These are phyloP conservation scores for Dasypus novemcinctus DNA, from an alignment of 2,113 vertebrate genomes.

Conservation along the genomic window DNA sequence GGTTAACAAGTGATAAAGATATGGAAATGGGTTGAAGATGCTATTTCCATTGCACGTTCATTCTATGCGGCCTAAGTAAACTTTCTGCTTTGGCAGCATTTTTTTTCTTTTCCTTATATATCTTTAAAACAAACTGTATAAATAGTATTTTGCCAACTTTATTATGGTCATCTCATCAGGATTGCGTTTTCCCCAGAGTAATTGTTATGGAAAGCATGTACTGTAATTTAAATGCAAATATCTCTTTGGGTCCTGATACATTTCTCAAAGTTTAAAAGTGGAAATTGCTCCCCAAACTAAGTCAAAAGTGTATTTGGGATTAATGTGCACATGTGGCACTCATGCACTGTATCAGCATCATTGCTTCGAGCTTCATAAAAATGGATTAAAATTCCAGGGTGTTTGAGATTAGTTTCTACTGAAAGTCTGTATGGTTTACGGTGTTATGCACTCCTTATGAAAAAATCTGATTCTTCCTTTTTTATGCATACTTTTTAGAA, in stretches of 20 bases:
- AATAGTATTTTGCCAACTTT: conserved; percentile 47
- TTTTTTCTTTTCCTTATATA: not conserved
- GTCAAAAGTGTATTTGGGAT: conserved; percentile 56
- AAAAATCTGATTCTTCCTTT: conserved; percentile 19
- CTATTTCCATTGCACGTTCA: not conserved
- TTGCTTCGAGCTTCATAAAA: conserved; percentile 58
- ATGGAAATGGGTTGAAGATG: not conserved
- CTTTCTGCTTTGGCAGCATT: not conserved
- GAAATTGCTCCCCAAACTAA: conserved; percentile 66
- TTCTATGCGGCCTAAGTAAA: not conserved
- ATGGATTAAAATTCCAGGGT: conserved; percentile 43
- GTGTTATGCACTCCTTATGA: not conserved
- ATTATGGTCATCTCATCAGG: conserved; percentile 50
- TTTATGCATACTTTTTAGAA: not conserved
- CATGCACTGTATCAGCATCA: not conserved
- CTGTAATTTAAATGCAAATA: conserved; percentile 75
- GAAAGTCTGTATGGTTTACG: conserved; percentile 24
- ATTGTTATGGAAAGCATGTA: conserved; percentile 57
- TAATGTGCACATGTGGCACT: conserved; percentile 32
- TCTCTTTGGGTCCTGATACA: conserved; percentile 31
- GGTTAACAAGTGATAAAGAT: not conserved
- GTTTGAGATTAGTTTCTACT: conserved; percentile 53
- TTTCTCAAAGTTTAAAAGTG: conserved; percentile 57
- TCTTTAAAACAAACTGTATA: conserved; percentile 29
- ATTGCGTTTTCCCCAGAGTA: conserved; percentile 4